Conservation (phyloP, 2,113 vertebrate species). For the Crotalus horridus region DNA sequence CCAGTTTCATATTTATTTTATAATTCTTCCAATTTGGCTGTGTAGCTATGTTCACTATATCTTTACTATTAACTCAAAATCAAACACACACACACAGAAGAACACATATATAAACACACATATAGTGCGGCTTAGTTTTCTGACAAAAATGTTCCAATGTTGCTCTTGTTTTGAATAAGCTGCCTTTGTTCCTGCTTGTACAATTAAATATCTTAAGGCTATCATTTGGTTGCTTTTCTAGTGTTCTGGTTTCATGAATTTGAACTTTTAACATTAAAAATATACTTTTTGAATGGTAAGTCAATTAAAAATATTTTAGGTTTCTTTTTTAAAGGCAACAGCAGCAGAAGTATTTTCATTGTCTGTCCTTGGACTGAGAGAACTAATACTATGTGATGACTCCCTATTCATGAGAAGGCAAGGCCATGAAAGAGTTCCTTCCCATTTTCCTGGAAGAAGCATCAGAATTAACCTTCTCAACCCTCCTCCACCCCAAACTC, state of each 20-base stretch:
- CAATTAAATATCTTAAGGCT: conserved; percentile 16
- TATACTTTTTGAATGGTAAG: conserved; percentile 8
- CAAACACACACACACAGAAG: neutral
- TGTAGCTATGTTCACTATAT: conserved; percentile 7
- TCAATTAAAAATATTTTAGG: conserved; percentile 9
- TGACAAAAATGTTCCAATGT: conserved; percentile 30
- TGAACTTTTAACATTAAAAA: conserved; percentile 16
- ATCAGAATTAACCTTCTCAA: neutral
- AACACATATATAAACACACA: neutral
- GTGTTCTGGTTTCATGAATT: conserved; percentile 33
- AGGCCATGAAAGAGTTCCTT: neutral
- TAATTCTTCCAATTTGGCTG: conserved; percentile 50
- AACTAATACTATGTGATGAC: neutral
- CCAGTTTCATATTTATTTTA: conserved; percentile 58
- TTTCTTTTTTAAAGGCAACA: neutral
- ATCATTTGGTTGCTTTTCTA: neutral
- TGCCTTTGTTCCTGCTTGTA: neutral
- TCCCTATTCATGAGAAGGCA: neutral
- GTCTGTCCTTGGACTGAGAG: neutral
- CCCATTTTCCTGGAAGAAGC: neutral
- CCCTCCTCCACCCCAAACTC: neutral
- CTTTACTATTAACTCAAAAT: conserved; percentile 25
- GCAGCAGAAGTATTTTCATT: neutral
- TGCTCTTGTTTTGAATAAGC: conserved; percentile 14
- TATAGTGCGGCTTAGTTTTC: conserved; percentile 26